A percentile compares a stretch with the other conserved stretches of the same genome.
Evolutionary conservation across 2,888 invertebrate genomes (phyloP).

Genomic region (Eupsilia transversa): DNA sequence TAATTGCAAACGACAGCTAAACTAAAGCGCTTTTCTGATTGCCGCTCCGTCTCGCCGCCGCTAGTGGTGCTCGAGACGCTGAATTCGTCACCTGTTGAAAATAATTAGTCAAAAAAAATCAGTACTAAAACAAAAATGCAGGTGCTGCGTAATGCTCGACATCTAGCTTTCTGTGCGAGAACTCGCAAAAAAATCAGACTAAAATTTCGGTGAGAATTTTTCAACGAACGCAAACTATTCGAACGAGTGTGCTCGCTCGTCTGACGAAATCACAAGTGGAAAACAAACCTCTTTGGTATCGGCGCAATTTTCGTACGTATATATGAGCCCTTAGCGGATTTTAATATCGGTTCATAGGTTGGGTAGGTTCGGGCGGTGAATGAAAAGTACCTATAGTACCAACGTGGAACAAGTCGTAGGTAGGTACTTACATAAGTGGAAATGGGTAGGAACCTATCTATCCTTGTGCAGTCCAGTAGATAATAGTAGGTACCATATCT

Average conservation of each 20-base stretch:
- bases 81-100: constrained; percentile 90
- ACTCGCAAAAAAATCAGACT: constrained; percentile 67
- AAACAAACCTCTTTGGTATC: constrained; percentile 74
- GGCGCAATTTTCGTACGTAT: constrained; percentile 62
- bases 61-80: constrained; percentile 87
- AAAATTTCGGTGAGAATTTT: constrained; percentile 78
- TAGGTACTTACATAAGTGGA: not conserved
- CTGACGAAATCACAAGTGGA: constrained; percentile 77
- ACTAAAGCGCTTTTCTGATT: constrained; percentile 83
- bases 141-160: constrained; percentile 84
- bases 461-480: not conserved
- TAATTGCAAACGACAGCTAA: constrained; percentile 87
- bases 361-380: too few species aligned
- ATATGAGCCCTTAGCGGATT: constrained; percentile 41
- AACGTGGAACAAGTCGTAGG: constrained; percentile 6
- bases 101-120: constrained; percentile 91
- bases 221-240: constrained; percentile 77
- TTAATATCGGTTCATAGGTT: constrained; percentile 34
- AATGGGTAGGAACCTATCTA: not conserved
- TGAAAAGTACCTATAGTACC: not conserved
- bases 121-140: constrained; percentile 88
- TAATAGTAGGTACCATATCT: not conserved
- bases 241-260: constrained; percentile 76
- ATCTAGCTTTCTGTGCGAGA: constrained; percentile 81
- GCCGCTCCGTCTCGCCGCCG: constrained; percentile 80